Base-by-base conservation (phyloP, 2,113 vertebrate species). In the Coptodon bakossiorum region DNA sequence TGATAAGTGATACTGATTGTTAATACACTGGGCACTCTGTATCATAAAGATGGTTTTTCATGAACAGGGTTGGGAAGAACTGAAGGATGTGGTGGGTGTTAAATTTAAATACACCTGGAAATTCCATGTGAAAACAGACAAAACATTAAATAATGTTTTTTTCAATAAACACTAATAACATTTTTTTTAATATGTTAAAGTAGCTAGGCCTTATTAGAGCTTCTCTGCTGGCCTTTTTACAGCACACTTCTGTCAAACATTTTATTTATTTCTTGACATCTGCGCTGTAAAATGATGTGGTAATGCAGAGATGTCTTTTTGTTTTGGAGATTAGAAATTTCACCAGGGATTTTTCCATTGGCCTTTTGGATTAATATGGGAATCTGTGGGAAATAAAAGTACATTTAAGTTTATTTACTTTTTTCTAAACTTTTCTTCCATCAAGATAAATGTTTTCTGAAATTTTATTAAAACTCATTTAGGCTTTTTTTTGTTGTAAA, bases 11-110 rank as follows among this genome's bases (percentile, higher is more conserved):
- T 14, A 45, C 17, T 19, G 43, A 52, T 59, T 27, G 48, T 50
- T 50, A 12, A 56, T 29, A 19, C 59, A 1, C 16, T 53, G 6
- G 2, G 16, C 17, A 3, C 56, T 88, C 24, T 56, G 13, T 0
- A 45, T 76, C 14, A 48, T 40, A 45, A 9, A 45, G 10, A 1
- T 17, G 8, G 5, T 29, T 7, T 85, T 83, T 59, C 50, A 73
- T 38, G 76, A 78, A 80, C 52, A 86, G 1, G 82, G 63, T 86
- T 81, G 80, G 82, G 81, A 93, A 78, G 40, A 31, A 11, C 68
- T 1, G 12, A 5, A 17, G 6, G 14, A 29, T 9, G 22, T 9
- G 22, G 36, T 73, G 24, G 24, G 9, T 48, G 24, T 76, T 76
- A 29, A 29, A 48, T 76, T 76, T 48, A 45, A 48, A 45, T 17